These are phyloP conservation scores for Epinotia brunnichana DNA, from an alignment of 2,888 invertebrate genomes.

Conservation along the genomic window DNA sequence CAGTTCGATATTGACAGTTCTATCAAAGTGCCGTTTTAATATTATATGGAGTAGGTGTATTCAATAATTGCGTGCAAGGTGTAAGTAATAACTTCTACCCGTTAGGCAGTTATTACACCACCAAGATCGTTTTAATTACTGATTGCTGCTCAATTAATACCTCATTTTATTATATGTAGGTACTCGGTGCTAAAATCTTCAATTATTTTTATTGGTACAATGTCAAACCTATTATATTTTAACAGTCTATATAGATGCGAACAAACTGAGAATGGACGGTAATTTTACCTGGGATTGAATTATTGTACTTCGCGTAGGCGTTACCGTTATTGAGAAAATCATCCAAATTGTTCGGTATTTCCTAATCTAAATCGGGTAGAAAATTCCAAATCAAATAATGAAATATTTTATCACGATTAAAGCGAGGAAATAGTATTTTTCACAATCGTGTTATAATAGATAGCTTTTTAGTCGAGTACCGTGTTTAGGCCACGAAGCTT, in stretches of 20 bases:
- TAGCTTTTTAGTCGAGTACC: too few relatives aligned
- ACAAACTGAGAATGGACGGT: not conserved
- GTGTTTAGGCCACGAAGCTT: too few relatives aligned
- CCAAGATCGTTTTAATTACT: slow-evolving; percentile 24
- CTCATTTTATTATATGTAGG: slow-evolving; percentile 3
- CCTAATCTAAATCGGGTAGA: too few relatives aligned
- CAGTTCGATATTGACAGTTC: not conserved
- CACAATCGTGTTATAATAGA: too few relatives aligned
- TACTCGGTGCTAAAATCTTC: slow-evolving; percentile 22
- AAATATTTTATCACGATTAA: too few relatives aligned
- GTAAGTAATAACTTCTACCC: slow-evolving; percentile 23
- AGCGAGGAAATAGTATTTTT: too few relatives aligned
- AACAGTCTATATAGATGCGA: not conserved
- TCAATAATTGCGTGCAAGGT: slow-evolving; percentile 20
- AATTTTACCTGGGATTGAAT: not conserved
- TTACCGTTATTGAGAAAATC: not conserved
- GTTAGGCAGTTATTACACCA: slow-evolving; percentile 31
- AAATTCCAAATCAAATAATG: not conserved
- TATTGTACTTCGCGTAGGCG: not conserved
- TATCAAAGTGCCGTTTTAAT: slow-evolving; percentile 24
- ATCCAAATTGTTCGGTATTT: not conserved
- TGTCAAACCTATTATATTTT: slow-evolving; percentile 5
- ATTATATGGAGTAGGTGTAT: slow-evolving; percentile 8
- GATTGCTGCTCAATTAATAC: slow-evolving; percentile 34
- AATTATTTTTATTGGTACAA: not conserved